Evolutionary conservation across 2,797 vertebrate genomes (phyloP).

Genomic region (Threskiornis aethiopicus): DNA sequence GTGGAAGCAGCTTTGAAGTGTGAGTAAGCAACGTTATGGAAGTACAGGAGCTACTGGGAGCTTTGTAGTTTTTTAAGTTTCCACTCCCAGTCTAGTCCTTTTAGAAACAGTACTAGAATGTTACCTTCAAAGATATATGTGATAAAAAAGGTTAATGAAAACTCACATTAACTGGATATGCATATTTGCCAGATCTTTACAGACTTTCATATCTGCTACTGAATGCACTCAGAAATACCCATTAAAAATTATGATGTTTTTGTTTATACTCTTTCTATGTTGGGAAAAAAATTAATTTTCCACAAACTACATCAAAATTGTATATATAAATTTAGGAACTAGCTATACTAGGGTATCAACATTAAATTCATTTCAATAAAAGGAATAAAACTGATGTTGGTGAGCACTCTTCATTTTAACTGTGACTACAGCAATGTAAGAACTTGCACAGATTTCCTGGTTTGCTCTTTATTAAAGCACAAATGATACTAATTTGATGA

Average conservation of each 20-base stretch:
- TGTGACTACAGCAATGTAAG: neutral
- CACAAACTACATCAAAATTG: neutral
- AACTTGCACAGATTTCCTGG: neutral
- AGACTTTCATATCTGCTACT: neutral
- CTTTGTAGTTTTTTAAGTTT: neutral
- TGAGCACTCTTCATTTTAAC: neutral
- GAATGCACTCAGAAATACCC: neutral
- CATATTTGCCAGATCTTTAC: neutral
- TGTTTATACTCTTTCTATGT: neutral
- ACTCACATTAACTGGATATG: neutral
- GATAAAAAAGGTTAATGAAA: neutral
- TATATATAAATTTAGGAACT: neutral
- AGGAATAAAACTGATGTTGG: neutral
- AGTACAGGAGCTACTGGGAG: rapidly evolving
- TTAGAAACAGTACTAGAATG: neutral
- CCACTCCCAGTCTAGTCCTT: neutral
- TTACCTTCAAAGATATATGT: neutral
- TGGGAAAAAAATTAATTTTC: neutral
- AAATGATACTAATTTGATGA: neutral
- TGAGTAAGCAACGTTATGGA: neutral
- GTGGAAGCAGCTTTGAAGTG: neutral
- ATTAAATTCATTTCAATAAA: neutral
- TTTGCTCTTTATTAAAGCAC: constrained; percentile 4
- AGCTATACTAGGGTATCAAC: neutral
- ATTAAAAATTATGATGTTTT: neutral